phyloP scores from a whole-genome alignment of 2,888 invertebrate genomes.

The Taenaris catops region DNA sequence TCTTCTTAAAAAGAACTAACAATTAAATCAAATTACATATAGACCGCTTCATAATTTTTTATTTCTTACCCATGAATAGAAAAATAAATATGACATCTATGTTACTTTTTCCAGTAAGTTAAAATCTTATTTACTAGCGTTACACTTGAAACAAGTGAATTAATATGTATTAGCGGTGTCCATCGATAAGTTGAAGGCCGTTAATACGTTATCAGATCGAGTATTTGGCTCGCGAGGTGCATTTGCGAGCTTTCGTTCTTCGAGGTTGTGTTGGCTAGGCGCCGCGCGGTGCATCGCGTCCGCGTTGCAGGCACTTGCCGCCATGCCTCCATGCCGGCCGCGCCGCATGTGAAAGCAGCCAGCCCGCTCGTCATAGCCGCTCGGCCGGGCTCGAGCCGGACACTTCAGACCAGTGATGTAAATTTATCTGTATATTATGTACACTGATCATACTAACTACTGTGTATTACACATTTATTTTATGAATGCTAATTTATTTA shows the following conservation, averaged over 20 bases:
- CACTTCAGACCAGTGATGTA: conserved; percentile 12
- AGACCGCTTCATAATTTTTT: too few species aligned
- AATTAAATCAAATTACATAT: too few species aligned
- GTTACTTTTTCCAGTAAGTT: too few species aligned
- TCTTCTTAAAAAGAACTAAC: too few species aligned
- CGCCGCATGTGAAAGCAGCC: conserved; percentile 14
- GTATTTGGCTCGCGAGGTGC: conserved; percentile 33
- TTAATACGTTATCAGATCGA: conserved; percentile 35
- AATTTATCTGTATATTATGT: conserved; percentile 8
- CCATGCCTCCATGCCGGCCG: conserved; percentile 27
- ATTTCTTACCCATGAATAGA: too few species aligned
- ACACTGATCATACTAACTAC: background rate
- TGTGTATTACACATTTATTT: background rate
- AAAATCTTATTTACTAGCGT: too few species aligned
- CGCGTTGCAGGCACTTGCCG: conserved; percentile 32
- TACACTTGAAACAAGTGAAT: too few species aligned
- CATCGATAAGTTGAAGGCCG: conserved; percentile 33
- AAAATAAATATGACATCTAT: too few species aligned
- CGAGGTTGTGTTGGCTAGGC: conserved; percentile 31
- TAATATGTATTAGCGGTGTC: too few species aligned
- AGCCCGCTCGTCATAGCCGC: conserved; percentile 1
- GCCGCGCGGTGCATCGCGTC: conserved; percentile 31
- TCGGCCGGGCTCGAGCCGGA: background rate
- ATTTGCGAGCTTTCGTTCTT: conserved; percentile 30
- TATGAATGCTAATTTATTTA: background rate